Evolutionary conservation across 2,888 invertebrate species (phyloP).

Genomic region (Synanthedon tipuliformis): DNA sequence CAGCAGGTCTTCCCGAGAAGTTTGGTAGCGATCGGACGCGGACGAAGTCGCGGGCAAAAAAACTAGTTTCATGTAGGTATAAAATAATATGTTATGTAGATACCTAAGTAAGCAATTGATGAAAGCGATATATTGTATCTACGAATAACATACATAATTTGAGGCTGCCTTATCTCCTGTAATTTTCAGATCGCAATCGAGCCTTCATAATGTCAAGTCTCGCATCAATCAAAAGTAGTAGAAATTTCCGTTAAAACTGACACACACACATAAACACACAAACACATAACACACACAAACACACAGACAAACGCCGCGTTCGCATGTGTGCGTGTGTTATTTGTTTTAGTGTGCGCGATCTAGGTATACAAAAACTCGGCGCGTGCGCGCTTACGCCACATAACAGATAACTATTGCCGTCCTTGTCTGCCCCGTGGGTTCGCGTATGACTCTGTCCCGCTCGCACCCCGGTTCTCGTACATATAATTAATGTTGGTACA

Average conservation of each 20-base stretch:
- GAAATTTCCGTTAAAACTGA: slow-evolving; percentile 46
- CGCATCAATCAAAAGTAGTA: slow-evolving; percentile 35
- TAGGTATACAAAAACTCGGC: slow-evolving; percentile 33
- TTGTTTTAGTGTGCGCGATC: slow-evolving; percentile 1
- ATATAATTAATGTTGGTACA: slow-evolving; percentile 35
- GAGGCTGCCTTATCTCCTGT: background rate
- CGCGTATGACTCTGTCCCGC: slow-evolving; percentile 10
- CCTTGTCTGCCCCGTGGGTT: slow-evolving; percentile 14
- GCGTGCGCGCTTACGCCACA: slow-evolving; percentile 44
- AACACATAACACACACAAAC: slow-evolving; percentile 11
- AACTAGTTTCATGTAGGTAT: too few relatives aligned
- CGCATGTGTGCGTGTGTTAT: slow-evolving; percentile 21
- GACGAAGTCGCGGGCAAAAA: too few relatives aligned
- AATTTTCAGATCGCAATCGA: slow-evolving; percentile 19
- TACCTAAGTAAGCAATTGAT: too few relatives aligned
- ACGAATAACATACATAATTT: too few relatives aligned
- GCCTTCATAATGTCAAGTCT: slow-evolving; percentile 32
- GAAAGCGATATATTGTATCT: too few relatives aligned
- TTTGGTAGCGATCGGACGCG: too few relatives aligned
- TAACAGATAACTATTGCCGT: slow-evolving; percentile 29
- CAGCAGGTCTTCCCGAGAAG: too few relatives aligned
- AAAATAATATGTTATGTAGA: too few relatives aligned
- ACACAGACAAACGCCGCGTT: slow-evolving; percentile 4
- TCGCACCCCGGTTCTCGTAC: slow-evolving; percentile 18
- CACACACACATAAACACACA: slow-evolving; percentile 7